These are phyloP conservation scores for Ispidina picta DNA, from an alignment of 2,797 vertebrate species.

Conservation along the genomic window DNA sequence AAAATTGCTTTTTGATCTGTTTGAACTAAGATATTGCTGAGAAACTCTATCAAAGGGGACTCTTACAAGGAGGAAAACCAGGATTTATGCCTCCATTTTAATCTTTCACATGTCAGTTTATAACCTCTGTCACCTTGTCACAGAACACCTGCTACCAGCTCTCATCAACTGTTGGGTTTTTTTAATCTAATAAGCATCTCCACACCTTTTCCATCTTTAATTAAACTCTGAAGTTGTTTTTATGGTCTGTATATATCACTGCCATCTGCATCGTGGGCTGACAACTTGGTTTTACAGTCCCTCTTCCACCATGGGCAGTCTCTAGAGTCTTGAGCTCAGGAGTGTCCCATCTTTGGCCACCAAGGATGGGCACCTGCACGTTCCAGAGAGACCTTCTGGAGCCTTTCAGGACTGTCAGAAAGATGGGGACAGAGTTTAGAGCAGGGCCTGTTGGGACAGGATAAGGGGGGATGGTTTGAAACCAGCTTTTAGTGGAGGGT, in stretches of 20 bases:
- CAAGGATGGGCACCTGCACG: background rate
- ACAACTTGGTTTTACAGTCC: background rate
- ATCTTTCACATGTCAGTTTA: background rate
- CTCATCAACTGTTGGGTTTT: background rate
- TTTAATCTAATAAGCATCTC: background rate
- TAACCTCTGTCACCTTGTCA: background rate
- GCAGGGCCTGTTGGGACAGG: background rate
- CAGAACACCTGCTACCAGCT: background rate
- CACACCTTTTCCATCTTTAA: background rate
- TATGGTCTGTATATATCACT: background rate
- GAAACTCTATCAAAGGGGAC: background rate
- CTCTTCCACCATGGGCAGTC: accelerated
- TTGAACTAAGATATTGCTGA: background rate
- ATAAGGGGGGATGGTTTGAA: background rate
- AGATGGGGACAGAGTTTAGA: background rate
- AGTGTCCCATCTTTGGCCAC: background rate
- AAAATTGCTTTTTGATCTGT: background rate
- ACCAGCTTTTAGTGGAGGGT: background rate
- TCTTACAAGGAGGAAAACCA: background rate
- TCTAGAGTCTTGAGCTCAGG: background rate
- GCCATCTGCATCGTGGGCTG: background rate
- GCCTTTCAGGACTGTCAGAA: background rate
- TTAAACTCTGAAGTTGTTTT: background rate
- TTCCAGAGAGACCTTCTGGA: background rate
- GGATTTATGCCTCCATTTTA: background rate